Evolutionary conservation across 2,113 vertebrate species (phyloP), one percentile per base, ranked within the genome.

Genomic region (Etheostoma cragini): DNA sequence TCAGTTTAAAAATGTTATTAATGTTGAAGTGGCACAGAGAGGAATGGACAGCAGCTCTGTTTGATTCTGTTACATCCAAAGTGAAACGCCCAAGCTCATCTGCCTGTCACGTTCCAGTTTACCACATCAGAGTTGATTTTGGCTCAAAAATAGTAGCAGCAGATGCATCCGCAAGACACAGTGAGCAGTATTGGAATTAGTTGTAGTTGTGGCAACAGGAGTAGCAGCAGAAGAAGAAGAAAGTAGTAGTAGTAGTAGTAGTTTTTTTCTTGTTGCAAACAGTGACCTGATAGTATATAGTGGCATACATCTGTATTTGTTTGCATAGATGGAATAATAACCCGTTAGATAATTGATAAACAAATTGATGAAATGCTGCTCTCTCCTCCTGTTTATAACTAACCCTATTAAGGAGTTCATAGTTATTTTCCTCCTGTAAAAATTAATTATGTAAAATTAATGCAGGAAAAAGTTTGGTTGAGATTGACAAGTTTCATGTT

Each of bases 11-110:
- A 66, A 42, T 49, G n/a, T n/a, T n/a, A n/a, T n/a, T n/a, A n/a
- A n/a, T n/a, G 62, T 73, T 83, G 60, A 78, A 38, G 72, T 78
- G 6, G 71, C 65, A 80, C 38, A 21, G 42, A 67, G 35, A 57
- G 47, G 49, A 83, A 77, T 65, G 82, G 82, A 50, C 22, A 67
- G 26, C 83, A 86, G 76, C 14, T 79, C 69, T 19, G 53, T 85
- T 72, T 57, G 5, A 79, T 66, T 81, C 17, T 42, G 19, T 54
- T 81, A 11, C 1, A 72, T 62, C 22, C 17, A 50, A 50, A 78
- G 64, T 22, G 47, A 67, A 73, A 60, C 22, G 17, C 38, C 30
- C 14, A 19, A 52, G 14, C 47, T 81, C 30, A 64, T 84, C 30
- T 35, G 49, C 69, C 22, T 47, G 49, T 42, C 70, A 57, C 17